Percentiles rank a stretch among this genome's conserved stretches.
phyloP scores from a whole-genome alignment of 2,888 invertebrate species.

The Acleris literana region DNA sequence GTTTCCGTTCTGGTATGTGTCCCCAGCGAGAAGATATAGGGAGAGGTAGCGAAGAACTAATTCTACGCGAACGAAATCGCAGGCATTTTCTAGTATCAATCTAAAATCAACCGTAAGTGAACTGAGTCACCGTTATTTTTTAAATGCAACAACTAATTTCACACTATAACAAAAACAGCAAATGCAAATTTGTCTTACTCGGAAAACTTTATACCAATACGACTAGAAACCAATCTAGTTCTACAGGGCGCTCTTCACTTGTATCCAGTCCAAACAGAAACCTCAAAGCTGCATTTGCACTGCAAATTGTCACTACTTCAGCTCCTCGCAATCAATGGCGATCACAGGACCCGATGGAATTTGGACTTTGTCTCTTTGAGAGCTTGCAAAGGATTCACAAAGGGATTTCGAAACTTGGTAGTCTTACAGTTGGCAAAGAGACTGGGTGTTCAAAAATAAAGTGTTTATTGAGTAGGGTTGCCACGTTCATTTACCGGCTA shows the following conservation, averaged over 20 bases:
- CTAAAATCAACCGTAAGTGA: too few species aligned
- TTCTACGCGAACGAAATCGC: too few species aligned
- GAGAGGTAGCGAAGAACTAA: too few species aligned
- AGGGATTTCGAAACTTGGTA: slow-evolving; percentile 12
- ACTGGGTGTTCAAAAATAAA: neutral
- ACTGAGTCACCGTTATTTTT: too few species aligned
- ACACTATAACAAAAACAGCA: too few species aligned
- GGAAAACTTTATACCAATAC: neutral
- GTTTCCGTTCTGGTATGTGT: too few species aligned
- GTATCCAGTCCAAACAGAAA: neutral
- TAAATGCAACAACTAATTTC: too few species aligned
- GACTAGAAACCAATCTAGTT: neutral
- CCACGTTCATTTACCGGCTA: too few species aligned
- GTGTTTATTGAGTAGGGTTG: too few species aligned
- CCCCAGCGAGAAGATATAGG: too few species aligned
- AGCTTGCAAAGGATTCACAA: neutral
- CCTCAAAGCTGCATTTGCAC: slow-evolving; percentile 1
- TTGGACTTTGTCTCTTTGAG: slow-evolving; percentile 16
- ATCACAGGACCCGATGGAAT: slow-evolving; percentile 12
- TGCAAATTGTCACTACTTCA: neutral
- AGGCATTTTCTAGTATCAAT: too few species aligned
- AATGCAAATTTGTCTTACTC: too few species aligned
- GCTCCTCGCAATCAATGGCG: slow-evolving; percentile 17
- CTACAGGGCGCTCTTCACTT: neutral
- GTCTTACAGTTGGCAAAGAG: neutral